Evolutionary conservation across 1,140 invertebrate genomes (phyloP).

Genomic region (Neoseiulus cucumeris): DNA sequence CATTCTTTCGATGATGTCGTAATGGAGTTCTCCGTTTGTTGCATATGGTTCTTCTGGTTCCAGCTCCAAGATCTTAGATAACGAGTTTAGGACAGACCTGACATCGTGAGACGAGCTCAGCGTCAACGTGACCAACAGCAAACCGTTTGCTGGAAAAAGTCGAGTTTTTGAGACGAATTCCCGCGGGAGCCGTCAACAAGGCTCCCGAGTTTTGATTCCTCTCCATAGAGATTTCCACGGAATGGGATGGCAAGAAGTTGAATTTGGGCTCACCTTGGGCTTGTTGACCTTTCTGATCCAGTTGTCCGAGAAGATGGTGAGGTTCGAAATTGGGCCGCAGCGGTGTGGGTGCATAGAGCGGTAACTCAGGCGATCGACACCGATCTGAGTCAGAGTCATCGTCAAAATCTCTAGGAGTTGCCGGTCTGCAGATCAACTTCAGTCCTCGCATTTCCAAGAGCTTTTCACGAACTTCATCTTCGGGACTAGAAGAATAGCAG

Average conservation of each 20-base stretch:
- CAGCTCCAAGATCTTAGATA: conserved; percentile 55
- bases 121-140: conserved; percentile 13
- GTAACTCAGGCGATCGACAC: conserved; percentile 44
- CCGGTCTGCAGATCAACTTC: background rate
- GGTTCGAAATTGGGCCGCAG: conserved; percentile 35
- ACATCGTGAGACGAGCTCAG: conserved; percentile 10
- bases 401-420: background rate
- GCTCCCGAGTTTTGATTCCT: too few relatives aligned
- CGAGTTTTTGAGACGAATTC: background rate
- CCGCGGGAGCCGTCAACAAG: too few relatives aligned
- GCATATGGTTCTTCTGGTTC: conserved; percentile 2
- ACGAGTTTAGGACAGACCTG: conserved; percentile 9
- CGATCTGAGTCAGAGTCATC: conserved; percentile 24
- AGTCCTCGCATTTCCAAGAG: conserved; percentile 1
- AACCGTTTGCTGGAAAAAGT: background rate
- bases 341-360: conserved; percentile 47
- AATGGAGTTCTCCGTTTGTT: conserved; percentile 23
- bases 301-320: background rate
- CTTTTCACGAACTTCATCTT: background rate
- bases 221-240: too few relatives aligned
- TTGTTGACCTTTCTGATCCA: background rate
- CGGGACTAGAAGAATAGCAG: conserved; percentile 2
- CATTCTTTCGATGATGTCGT: conserved; percentile 48
- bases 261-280: too few relatives aligned
- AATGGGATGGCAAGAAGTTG: too few relatives aligned